Conservation (phyloP, 2,797 vertebrate species). For the Clamator glandarius region DNA sequence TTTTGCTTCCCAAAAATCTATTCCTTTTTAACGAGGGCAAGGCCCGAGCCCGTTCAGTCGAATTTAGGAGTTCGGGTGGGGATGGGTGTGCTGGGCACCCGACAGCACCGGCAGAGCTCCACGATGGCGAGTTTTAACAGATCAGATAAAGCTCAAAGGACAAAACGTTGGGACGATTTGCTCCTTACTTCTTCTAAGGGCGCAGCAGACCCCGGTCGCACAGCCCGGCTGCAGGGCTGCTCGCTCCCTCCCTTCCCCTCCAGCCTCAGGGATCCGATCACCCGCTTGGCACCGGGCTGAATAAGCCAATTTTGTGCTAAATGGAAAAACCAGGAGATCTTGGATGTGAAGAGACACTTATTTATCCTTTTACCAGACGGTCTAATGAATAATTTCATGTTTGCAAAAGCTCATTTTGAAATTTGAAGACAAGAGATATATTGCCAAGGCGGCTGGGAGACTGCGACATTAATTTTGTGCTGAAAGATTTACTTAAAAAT, state of each 20-base stretch:
- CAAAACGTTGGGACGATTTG: not conserved
- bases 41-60: rapidly evolving
- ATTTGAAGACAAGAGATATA: constrained; percentile 84
- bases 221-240: not conserved
- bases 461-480: constrained; percentile 82
- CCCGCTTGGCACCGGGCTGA: constrained; percentile 39
- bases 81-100: too few species aligned
- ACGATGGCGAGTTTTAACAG: not conserved
- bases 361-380: constrained; percentile 82
- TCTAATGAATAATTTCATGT: constrained; percentile 86
- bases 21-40: not conserved
- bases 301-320: constrained; percentile 53
- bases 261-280: not conserved
- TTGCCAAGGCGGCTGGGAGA: constrained; percentile 80
- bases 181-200: rapidly evolving
- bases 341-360: constrained; percentile 81
- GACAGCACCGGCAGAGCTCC: too few species aligned
- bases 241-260: not conserved
- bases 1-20: not conserved
- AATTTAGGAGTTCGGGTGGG: rapidly evolving
- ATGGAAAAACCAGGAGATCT: constrained; percentile 70
- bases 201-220: not conserved
- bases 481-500: constrained; percentile 88
- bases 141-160: not conserved
- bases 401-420: constrained; percentile 84